phyloP scores from a whole-genome alignment of 1,140 invertebrate genomes.

The Papilio dardanus region DNA sequence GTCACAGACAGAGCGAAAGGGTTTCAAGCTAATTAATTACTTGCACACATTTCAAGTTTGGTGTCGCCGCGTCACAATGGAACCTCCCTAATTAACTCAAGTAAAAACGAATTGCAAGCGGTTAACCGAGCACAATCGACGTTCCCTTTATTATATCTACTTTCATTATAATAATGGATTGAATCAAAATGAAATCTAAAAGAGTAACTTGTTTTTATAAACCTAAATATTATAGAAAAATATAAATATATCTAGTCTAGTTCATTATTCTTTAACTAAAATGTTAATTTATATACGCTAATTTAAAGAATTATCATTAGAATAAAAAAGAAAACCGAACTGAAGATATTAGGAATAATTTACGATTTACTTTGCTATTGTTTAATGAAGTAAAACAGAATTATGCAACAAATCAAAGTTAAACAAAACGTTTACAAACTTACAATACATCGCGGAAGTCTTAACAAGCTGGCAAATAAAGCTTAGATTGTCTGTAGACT shows the following conservation, averaged over 20 bases:
- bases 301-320: too few species aligned
- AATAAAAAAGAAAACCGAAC: too few species aligned
- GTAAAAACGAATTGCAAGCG: constrained; percentile 74
- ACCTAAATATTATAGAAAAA: background rate
- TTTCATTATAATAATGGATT: background rate
- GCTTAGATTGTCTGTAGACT: background rate
- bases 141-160: background rate
- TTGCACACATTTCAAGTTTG: constrained; percentile 37
- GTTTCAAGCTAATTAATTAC: constrained; percentile 44
- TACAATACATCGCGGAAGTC: background rate
- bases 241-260: too few species aligned
- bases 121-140: constrained; percentile 41
- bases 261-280: too few species aligned
- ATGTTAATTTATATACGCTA: too few species aligned
- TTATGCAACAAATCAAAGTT: too few species aligned
- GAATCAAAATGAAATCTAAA: background rate
- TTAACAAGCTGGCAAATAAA: background rate
- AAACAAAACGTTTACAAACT: background rate
- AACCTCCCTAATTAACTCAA: constrained; percentile 68
- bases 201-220: background rate
- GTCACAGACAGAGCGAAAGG: background rate
- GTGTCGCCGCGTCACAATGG: constrained; percentile 60
- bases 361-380: too few species aligned
- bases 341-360: too few species aligned
- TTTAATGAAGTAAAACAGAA: too few species aligned